Percentiles rank a stretch among this genome's conserved stretches.
phyloP scores from a whole-genome alignment of 2,888 invertebrate species.

The Ischnus inquisitorius region DNA sequence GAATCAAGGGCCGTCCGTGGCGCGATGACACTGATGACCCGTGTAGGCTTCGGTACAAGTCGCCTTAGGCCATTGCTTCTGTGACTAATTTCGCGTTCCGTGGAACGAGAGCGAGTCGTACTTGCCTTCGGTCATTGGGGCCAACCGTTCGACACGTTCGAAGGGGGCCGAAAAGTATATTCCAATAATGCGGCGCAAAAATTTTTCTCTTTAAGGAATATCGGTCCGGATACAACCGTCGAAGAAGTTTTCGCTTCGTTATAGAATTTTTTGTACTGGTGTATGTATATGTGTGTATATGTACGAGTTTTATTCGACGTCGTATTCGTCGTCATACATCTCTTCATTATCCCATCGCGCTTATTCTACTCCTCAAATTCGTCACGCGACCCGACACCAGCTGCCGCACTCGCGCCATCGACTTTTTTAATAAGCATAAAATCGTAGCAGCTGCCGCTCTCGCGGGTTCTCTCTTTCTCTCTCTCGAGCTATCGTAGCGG shows the following conservation, averaged over 20 bases:
- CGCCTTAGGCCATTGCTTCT: conserved; percentile 44
- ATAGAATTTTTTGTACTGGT: neutral
- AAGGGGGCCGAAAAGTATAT: neutral
- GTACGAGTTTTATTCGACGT: conserved; percentile 19
- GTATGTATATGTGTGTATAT: conserved; percentile 2
- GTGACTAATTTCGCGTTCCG: conserved; percentile 62
- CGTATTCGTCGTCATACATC: conserved; percentile 54
- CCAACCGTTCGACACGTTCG: neutral
- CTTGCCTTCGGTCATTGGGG: neutral
- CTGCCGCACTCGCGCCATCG: conserved; percentile 70
- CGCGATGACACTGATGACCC: conserved; percentile 41
- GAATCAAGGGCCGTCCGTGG: conserved; percentile 69
- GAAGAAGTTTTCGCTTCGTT: neutral
- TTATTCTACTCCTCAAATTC: conserved; percentile 73
- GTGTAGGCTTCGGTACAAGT: conserved; percentile 8
- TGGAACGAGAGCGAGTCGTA: neutral
- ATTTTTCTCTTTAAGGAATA: neutral
- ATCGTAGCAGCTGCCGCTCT: conserved; percentile 75
- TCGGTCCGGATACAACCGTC: conserved; percentile 8
- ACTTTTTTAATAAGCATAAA: conserved; percentile 78
- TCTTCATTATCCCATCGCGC: conserved; percentile 65
- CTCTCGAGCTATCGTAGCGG: conserved; percentile 55
- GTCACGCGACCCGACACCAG: conserved; percentile 78
- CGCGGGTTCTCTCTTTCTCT: conserved; percentile 10
- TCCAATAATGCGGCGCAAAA: neutral